A percentile compares a stretch with the other conserved stretches of the same genome.
Conservation (phyloP, 2,113 vertebrate genomes). For the Phylloscopus trochilus region DNA sequence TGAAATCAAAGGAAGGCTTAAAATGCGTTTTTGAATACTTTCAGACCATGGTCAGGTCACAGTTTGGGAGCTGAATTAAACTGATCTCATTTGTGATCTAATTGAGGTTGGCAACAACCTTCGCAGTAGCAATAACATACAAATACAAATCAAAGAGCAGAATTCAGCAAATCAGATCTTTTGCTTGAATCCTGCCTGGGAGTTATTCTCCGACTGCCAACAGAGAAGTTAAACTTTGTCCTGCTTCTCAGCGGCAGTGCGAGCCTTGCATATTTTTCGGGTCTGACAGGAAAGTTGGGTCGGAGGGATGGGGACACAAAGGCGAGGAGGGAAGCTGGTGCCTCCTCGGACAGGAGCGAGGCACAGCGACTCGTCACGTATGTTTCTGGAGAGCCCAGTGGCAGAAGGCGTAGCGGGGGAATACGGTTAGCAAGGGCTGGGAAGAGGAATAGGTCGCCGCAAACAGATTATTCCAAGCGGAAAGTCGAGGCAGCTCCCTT, state of each 20-base stretch:
- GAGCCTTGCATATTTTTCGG: slow-evolving; percentile 65
- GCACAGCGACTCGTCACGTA: not conserved
- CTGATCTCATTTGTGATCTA: slow-evolving; percentile 82
- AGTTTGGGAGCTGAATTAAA: slow-evolving; percentile 79
- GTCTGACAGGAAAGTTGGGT: slow-evolving; percentile 53
- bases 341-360: slow-evolving; percentile 20
- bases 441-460: not conserved
- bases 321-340: slow-evolving; percentile 37
- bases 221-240: slow-evolving; percentile 76
- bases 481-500: slow-evolving; percentile 57
- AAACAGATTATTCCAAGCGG: not conserved
- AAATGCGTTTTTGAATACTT: slow-evolving; percentile 78
- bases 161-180: slow-evolving; percentile 78
- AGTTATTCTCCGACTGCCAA: slow-evolving; percentile 72
- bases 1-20: slow-evolving; percentile 78
- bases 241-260: slow-evolving; percentile 60
- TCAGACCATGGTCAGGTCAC: slow-evolving; percentile 78
- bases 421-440: not conserved
- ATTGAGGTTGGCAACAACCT: slow-evolving; percentile 80
- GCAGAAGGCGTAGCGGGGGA: not conserved
- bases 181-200: slow-evolving; percentile 74
- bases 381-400: not conserved
- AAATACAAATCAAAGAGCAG: slow-evolving; percentile 77
- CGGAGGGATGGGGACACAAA: slow-evolving; percentile 5
- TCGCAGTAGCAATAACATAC: slow-evolving; percentile 76